Evolutionary conservation across 2,888 invertebrate species (phyloP).

Genomic region (Apotomis capreana): DNA sequence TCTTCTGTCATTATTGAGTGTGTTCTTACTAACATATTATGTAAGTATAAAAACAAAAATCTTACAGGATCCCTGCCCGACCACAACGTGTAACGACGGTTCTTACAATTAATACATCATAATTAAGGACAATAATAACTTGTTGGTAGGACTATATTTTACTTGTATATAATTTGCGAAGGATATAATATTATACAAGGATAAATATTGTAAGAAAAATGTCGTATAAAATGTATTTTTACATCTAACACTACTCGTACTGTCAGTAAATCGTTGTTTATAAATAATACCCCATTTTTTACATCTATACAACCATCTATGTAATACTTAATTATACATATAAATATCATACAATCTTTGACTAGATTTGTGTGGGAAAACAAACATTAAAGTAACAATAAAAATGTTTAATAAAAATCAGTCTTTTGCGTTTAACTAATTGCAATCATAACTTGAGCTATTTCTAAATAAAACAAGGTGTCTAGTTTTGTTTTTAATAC

Average conservation of each 20-base stretch:
- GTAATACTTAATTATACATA: constrained; percentile 27
- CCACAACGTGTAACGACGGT: neutral
- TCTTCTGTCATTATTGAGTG: too few relatives aligned
- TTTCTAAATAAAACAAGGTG: neutral
- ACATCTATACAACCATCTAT: constrained; percentile 43
- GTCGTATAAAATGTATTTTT: constrained; percentile 60
- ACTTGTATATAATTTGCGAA: constrained; percentile 20
- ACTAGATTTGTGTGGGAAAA: constrained; percentile 31
- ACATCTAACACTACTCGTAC: constrained; percentile 29
- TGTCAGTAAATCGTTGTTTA: constrained; percentile 42
- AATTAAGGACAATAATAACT: constrained; percentile 28
- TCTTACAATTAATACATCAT: constrained; percentile 12
- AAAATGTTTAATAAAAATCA: constrained; percentile 35
- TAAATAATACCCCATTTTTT: constrained; percentile 39
- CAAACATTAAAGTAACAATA: constrained; percentile 8
- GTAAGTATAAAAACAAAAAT: too few relatives aligned
- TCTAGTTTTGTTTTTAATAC: neutral
- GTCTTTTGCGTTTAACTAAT: constrained; percentile 36
- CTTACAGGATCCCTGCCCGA: neutral
- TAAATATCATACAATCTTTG: constrained; percentile 31
- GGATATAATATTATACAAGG: constrained; percentile 46
- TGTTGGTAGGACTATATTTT: constrained; percentile 4
- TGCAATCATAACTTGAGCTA: constrained; percentile 19
- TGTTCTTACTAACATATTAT: too few relatives aligned
- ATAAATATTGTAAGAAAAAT: constrained; percentile 53